Conservation (phyloP, 2,888 invertebrate genomes). For the Stictocephala bisonia region DNA sequence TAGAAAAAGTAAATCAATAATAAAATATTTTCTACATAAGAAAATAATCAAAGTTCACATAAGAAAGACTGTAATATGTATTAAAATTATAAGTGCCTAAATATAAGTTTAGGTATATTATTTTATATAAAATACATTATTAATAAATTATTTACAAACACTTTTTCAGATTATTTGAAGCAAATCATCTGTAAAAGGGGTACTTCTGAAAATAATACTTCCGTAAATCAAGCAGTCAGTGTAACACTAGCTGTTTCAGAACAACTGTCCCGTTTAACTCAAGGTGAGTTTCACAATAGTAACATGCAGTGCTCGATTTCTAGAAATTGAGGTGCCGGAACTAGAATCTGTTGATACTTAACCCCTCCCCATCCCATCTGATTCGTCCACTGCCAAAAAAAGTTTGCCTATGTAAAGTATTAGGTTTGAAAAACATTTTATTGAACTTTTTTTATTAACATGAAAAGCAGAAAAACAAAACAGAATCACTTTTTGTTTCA, state of each 20-base stretch:
- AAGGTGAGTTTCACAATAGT: constrained; percentile 67
- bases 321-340: neutral
- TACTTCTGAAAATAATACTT: constrained; percentile 45
- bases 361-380: neutral
- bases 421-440: no score
- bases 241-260: constrained; percentile 72
- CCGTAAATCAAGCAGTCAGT: constrained; percentile 47
- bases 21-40: no score
- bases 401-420: neutral
- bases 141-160: no score
- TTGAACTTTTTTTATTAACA: no score
- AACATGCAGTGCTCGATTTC: constrained; percentile 26
- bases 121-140: no score
- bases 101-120: no score
- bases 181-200: neutral
- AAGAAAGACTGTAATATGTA: no score
- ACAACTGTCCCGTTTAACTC: constrained; percentile 76
- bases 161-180: constrained; percentile 35
- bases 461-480: no score
- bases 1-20: no score
- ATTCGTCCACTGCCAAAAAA: neutral
- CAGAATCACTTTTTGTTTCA: no score
- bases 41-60: no score
- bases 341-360: neutral
- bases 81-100: no score